Evolutionary conservation across 2,888 invertebrate species (phyloP).

Genomic region (Athetis lepigone): DNA sequence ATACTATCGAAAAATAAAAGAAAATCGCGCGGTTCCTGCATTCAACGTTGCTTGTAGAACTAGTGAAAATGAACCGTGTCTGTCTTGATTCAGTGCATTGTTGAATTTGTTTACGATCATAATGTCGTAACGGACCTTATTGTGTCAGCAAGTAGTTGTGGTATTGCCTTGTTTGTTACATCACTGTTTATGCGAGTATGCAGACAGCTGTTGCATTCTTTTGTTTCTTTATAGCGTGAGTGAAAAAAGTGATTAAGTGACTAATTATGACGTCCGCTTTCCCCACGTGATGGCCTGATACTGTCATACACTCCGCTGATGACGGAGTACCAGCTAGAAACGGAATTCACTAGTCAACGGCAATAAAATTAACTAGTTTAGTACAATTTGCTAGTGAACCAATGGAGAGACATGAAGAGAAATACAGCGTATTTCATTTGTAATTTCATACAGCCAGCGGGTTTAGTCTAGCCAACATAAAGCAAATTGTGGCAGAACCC

Average conservation of each 20-base stretch:
- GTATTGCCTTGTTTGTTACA: slow-evolving; percentile 52
- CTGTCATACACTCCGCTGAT: slow-evolving; percentile 48
- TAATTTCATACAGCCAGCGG: slow-evolving; percentile 47
- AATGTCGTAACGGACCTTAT: slow-evolving; percentile 60
- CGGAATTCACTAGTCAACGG: slow-evolving; percentile 29
- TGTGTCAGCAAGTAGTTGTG: slow-evolving; percentile 58
- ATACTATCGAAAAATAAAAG: background rate
- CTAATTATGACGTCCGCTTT: slow-evolving; percentile 53
- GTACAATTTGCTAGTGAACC: slow-evolving; percentile 23
- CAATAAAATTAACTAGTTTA: slow-evolving; percentile 9
- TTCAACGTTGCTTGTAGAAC: slow-evolving; percentile 18
- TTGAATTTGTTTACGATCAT: slow-evolving; percentile 60
- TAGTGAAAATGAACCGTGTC: slow-evolving; percentile 17
- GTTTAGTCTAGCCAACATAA: slow-evolving; percentile 53
- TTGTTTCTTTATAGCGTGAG: slow-evolving; percentile 35
- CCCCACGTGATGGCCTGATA: slow-evolving; percentile 43
- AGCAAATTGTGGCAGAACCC: slow-evolving; percentile 56
- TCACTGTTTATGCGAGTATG: slow-evolving; percentile 52
- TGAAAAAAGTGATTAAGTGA: slow-evolving; percentile 49
- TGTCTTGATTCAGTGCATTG: slow-evolving; percentile 52
- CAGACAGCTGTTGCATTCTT: slow-evolving; percentile 60
- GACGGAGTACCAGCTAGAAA: slow-evolving; percentile 45
- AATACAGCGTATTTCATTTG: slow-evolving; percentile 51
- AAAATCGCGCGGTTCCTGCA: background rate
- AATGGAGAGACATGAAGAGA: slow-evolving; percentile 26